Percentiles rank a stretch among this genome's conserved stretches.
These are phyloP conservation scores for Cactoblastis cactorum DNA, from an alignment of 2,888 invertebrate species.

Conservation along the genomic window DNA sequence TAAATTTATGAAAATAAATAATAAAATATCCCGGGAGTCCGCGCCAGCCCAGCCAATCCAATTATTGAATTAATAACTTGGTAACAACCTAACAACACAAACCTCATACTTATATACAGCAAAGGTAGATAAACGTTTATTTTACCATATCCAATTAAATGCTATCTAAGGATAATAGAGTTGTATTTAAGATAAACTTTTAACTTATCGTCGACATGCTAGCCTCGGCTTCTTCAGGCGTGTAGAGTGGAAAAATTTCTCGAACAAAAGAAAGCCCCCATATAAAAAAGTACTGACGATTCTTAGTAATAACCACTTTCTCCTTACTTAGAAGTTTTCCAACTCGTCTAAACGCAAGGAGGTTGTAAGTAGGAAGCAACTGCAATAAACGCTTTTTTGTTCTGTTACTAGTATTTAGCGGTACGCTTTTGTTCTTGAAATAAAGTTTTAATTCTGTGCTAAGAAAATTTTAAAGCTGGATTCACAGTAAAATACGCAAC, in stretches of 20 bases:
- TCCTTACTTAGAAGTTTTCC: conserved; percentile 7
- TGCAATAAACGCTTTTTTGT: background rate
- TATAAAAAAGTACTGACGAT: background rate
- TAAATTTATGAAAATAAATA: too few species aligned
- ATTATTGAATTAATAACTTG: too few species aligned
- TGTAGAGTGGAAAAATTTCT: background rate
- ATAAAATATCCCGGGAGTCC: too few species aligned
- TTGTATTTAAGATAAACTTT: background rate
- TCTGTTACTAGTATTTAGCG: background rate
- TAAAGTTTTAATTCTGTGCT: background rate
- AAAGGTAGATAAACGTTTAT: too few species aligned
- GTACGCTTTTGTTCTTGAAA: background rate
- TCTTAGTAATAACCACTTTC: background rate
- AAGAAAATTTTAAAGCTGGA: background rate
- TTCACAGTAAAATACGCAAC: background rate
- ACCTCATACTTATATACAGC: too few species aligned
- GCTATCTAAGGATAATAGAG: background rate
- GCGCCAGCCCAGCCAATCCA: too few species aligned
- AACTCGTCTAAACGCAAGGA: conserved; percentile 17
- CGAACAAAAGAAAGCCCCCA: background rate
- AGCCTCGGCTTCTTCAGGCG: too few species aligned
- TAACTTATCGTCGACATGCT: background rate
- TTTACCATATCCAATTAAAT: too few species aligned
- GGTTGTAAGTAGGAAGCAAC: conserved; percentile 9
- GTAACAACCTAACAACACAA: too few species aligned